Evolutionary conservation across 2,797 vertebrate species (phyloP).

Genomic region (Epinephelus awoara): DNA sequence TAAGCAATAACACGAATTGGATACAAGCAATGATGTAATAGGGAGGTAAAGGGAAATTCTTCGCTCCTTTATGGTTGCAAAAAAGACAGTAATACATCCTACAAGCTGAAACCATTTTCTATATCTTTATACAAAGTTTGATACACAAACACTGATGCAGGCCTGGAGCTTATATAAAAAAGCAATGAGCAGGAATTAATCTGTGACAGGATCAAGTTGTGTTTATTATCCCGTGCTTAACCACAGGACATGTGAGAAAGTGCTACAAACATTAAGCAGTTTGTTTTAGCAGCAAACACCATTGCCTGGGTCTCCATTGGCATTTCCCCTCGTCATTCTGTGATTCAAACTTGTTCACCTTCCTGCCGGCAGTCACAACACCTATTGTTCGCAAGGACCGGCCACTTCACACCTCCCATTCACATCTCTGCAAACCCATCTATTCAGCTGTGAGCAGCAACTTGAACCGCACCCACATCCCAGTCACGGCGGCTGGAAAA

Average conservation of each 20-base stretch:
- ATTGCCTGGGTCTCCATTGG: conserved; percentile 8
- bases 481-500: conserved; percentile 41
- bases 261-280: conserved; percentile 3
- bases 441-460: conserved; percentile 34
- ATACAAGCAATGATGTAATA: neutral
- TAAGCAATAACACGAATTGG: neutral
- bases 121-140: neutral
- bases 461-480: conserved; percentile 41
- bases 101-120: no score
- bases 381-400: conserved; percentile 53
- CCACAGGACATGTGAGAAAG: conserved; percentile 21
- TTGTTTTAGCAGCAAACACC: conserved; percentile 2
- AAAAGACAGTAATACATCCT: neutral
- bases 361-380: conserved; percentile 54
- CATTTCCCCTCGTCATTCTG: conserved; percentile 9
- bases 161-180: neutral
- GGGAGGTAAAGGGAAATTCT: neutral
- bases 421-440: conserved; percentile 34
- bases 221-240: neutral
- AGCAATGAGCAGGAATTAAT: neutral
- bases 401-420: conserved; percentile 49
- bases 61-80: neutral
- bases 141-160: neutral
- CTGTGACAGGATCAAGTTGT: neutral
- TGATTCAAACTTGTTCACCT: conserved; percentile 45